Percentiles rank a stretch among this genome's conserved stretches.
Evolutionary conservation across 2,888 invertebrate genomes (phyloP).

Genomic region (Nineta flava): DNA sequence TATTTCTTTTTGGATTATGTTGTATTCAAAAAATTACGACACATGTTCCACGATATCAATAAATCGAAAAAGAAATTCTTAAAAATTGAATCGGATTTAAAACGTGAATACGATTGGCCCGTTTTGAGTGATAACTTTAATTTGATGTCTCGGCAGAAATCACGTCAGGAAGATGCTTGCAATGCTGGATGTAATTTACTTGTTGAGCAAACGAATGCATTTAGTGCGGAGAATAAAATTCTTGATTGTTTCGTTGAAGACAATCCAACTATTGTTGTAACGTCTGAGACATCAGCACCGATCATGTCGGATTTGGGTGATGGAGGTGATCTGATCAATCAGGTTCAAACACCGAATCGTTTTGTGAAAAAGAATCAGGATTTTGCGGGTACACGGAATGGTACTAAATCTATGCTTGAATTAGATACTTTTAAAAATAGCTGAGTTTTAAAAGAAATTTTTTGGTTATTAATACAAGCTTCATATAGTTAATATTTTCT

Average conservation of each 20-base stretch:
- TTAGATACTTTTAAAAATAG: conserved; percentile 3
- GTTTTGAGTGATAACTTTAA: conserved; percentile 20
- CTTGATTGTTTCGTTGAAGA: conserved; percentile 31
- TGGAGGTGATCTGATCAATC: not conserved
- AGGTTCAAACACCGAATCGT: conserved; percentile 1
- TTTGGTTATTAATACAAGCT: not conserved
- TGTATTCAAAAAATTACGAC: conserved; percentile 33
- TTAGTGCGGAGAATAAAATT: conserved; percentile 26
- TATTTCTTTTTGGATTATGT: conserved; percentile 38
- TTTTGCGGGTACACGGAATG: not conserved
- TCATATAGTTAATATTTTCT: not conserved
- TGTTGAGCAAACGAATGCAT: conserved; percentile 21
- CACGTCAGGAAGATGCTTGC: conserved; percentile 32
- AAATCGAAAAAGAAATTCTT: conserved; percentile 39
- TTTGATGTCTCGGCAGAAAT: conserved; percentile 13
- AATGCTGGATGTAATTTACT: conserved; percentile 29
- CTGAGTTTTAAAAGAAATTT: conserved; percentile 3
- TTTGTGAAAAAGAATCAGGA: not conserved
- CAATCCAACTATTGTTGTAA: not conserved
- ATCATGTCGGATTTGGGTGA: not conserved
- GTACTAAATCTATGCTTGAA: conserved; percentile 5
- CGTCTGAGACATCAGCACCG: not conserved
- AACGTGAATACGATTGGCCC: conserved; percentile 41
- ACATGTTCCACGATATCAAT: conserved; percentile 30
- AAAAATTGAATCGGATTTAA: conserved; percentile 35